Evolutionary conservation across 2,888 invertebrate species (phyloP), one percentile per base, ranked within the genome.

Genomic region (Drosophila tanythrix): DNA sequence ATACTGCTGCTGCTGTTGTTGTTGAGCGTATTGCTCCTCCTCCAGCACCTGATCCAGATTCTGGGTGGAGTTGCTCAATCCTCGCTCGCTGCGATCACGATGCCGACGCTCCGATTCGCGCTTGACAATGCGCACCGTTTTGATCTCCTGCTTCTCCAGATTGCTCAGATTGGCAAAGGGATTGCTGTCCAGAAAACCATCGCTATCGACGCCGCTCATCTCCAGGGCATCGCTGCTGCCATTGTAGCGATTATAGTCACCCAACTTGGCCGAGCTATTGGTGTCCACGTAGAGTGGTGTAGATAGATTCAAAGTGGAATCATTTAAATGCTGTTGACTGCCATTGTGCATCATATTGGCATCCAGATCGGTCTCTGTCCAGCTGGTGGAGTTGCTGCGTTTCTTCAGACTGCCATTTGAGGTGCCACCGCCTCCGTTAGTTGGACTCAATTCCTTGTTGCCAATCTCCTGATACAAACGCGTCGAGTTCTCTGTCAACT

Each of bases 91-190:
- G 62, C 97, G 94, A 87, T 97, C 97, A 56, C 97, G 94, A 90
- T 97, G 97, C 0, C 98, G 94, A 61, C 97, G 95, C 92, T 98
- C 98, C 29, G 97, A 97, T 92, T 98, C 98, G 18, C 98, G 94
- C 93, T 98, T 98, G 0, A 98, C 98, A 88, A 98, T 98, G 70
- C 98, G 95, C 25, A 98, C 98, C 0, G 98, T 98, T 94, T 98
- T 97, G 69, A 97, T 97, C 93, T 98, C 98, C 92, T 96, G 95
- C 83, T 97, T 97, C 90, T 98, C 98, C 66, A 96, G 95, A 90
- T 94, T 95, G 31, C 94, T 96, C 59, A 96, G 94, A 86, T 95
- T 95, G 70, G 95, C 90, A 71, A 93, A 93, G 1, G 91, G 92
- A 76, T 92, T 92, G 38, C 90, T 90, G 35, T 93, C 92, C 27